These are phyloP conservation scores for Pseudopipra pipra DNA, from an alignment of 2,113 vertebrate species.

Conservation along the genomic window DNA sequence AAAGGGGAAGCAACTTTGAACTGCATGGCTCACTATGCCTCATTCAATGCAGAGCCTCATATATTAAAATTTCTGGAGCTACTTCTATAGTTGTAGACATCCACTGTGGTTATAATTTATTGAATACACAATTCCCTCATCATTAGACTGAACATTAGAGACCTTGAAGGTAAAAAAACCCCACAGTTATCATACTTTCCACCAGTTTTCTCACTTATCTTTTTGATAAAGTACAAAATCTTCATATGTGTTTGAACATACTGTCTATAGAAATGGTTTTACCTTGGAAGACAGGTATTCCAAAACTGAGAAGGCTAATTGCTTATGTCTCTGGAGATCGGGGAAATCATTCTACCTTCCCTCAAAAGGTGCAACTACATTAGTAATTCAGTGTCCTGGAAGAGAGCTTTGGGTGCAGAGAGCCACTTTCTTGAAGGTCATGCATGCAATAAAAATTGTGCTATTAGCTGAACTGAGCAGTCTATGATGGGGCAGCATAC, in stretches of 20 bases:
- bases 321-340: background rate
- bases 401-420: background rate
- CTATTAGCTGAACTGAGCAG: background rate
- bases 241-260: background rate
- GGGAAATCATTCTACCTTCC: background rate
- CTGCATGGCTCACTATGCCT: background rate
- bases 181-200: background rate
- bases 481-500: background rate
- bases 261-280: background rate
- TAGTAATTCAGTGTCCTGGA: background rate
- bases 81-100: background rate
- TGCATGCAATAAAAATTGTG: background rate
- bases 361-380: background rate
- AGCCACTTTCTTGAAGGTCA: background rate
- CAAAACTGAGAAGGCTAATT: background rate
- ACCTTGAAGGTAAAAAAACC: accelerated
- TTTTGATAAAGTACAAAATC: background rate
- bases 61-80: background rate
- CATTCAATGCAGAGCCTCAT: background rate
- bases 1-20: background rate
- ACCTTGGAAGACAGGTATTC: background rate
- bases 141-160: background rate
- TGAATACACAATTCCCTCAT: background rate
- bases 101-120: background rate
- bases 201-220: background rate